Evolutionary conservation across 2,113 vertebrate genomes (phyloP).

Genomic region (Porphyrio hochstetteri): DNA sequence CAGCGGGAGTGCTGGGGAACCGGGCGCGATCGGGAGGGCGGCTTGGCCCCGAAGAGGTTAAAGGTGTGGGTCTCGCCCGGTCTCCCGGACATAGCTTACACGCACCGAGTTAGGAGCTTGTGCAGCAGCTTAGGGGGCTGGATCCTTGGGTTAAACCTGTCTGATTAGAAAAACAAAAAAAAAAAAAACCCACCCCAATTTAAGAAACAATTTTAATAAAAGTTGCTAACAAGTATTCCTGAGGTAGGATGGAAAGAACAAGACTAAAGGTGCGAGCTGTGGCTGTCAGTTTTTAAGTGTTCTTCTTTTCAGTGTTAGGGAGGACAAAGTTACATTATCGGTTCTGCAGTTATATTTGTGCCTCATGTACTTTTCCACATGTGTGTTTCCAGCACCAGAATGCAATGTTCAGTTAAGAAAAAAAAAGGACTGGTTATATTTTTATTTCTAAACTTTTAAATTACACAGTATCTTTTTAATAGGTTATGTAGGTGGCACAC

Average conservation of each 20-base stretch:
- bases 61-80: not conserved
- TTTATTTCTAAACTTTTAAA: not conserved
- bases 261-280: not conserved
- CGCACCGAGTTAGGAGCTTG: fast-evolving
- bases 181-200: too few relatives aligned
- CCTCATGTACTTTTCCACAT: fast-evolving
- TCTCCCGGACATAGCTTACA: fast-evolving
- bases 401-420: not conserved
- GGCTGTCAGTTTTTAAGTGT: fast-evolving
- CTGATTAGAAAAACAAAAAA: not conserved
- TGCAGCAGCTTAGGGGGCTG: fast-evolving
- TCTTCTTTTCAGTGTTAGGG: not conserved
- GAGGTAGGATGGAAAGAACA: not conserved
- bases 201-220: not conserved
- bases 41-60: not conserved
- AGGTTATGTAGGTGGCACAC: not conserved
- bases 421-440: not conserved
- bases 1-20: too few relatives aligned
- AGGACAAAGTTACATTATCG: not conserved
- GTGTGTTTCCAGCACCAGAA: not conserved
- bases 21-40: fast-evolving
- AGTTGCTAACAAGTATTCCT: fast-evolving
- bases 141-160: too few relatives aligned
- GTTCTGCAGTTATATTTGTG: not conserved
- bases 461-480: fast-evolving